A percentile compares a stretch with the other conserved stretches of the same genome.
phyloP scores from a whole-genome alignment of 2,797 vertebrate species.

The Semotilus atromaculatus region DNA sequence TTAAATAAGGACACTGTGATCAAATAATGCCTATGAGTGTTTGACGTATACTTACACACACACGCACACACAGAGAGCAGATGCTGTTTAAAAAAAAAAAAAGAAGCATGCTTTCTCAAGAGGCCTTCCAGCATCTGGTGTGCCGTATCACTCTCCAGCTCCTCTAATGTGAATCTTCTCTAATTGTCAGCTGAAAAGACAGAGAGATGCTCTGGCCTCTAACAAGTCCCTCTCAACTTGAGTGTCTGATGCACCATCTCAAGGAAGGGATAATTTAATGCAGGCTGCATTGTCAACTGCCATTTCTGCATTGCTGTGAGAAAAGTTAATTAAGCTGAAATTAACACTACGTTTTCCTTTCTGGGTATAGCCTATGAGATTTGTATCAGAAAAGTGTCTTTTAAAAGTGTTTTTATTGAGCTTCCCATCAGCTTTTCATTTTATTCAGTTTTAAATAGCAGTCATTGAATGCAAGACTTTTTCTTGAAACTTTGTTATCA shows the following conservation, averaged over 20 bases:
- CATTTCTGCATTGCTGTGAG: conserved; percentile 22
- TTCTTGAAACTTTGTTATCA: conserved; percentile 18
- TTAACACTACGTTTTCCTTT: neutral
- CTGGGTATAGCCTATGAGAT: neutral
- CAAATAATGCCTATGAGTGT: neutral
- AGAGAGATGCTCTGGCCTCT: conserved; percentile 27
- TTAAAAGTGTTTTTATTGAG: conserved; percentile 5
- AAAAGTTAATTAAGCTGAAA: conserved; percentile 13
- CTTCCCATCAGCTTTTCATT: neutral
- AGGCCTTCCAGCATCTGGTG: conserved; percentile 50
- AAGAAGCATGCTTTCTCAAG: conserved; percentile 36
- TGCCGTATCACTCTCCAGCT: conserved; percentile 18
- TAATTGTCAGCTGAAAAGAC: conserved; percentile 52
- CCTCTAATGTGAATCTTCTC: conserved; percentile 19
- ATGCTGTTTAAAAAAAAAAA: conserved; percentile 34
- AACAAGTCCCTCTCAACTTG: conserved; percentile 32
- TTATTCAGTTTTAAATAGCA: neutral
- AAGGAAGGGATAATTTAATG: conserved; percentile 23
- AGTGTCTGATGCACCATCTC: conserved; percentile 32
- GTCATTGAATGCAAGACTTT: neutral
- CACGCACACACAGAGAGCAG: conserved; percentile 9
- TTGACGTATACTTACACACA: neutral
- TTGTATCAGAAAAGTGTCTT: neutral
- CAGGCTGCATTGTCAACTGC: conserved; percentile 17
- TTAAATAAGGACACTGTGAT: conserved; percentile 27